Evolutionary conservation across 2,888 invertebrate species (phyloP).

Genomic region (Xestobium rufovillosum): DNA sequence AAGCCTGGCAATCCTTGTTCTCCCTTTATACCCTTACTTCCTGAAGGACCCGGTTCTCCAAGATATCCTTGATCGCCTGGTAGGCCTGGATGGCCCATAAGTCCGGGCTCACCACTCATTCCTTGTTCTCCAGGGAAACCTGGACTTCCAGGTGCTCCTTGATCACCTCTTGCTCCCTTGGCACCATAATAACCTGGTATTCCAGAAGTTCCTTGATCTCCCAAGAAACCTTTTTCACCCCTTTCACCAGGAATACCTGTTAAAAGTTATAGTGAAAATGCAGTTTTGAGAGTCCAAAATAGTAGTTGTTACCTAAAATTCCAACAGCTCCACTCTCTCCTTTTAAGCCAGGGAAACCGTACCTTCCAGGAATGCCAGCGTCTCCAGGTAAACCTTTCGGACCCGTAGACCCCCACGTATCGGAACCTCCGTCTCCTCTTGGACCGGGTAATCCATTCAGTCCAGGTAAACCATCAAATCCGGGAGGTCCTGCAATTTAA

Average conservation of each 20-base stretch:
- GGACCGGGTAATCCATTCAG: conserved; percentile 51
- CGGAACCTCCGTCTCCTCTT: conserved; percentile 60
- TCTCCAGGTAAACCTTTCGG: not conserved
- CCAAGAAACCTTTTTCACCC: conserved; percentile 45
- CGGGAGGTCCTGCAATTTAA: not conserved
- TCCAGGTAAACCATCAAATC: conserved; percentile 48
- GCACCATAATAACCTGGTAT: conserved; percentile 34
- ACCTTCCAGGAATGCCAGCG: not conserved
- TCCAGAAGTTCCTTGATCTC: conserved; percentile 32
- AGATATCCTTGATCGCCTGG: conserved; percentile 43
- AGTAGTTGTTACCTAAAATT: not conserved
- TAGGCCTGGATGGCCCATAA: conserved; percentile 40
- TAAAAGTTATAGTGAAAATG: no score
- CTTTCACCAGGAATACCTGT: conserved; percentile 40
- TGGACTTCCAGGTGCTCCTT: conserved; percentile 28
- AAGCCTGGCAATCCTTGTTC: conserved; percentile 35
- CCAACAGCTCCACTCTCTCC: not conserved
- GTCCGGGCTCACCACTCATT: conserved; percentile 42
- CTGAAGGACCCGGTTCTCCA: conserved; percentile 45
- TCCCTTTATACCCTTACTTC: conserved; percentile 51
- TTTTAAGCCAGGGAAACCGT: conserved; percentile 1
- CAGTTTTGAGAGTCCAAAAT: no score
- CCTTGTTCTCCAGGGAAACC: conserved; percentile 45
- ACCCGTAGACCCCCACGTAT: not conserved
- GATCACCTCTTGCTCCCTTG: conserved; percentile 44